A percentile compares a stretch with the other conserved stretches of the same genome.
phyloP scores from a whole-genome alignment of 1,140 invertebrate genomes.

The Anastatus disparis region DNA sequence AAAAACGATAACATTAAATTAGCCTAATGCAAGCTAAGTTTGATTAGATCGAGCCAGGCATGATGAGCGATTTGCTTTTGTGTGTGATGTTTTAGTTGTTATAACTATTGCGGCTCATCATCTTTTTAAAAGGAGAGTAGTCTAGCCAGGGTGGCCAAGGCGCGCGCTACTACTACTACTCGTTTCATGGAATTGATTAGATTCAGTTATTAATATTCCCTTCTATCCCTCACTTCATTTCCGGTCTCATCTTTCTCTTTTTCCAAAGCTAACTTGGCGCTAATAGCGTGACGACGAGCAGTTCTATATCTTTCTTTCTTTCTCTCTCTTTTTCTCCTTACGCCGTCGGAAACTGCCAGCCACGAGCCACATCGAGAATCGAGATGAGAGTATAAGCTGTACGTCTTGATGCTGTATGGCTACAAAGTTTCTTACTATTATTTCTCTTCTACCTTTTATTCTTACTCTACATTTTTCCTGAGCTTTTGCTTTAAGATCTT shows the following conservation, averaged over 20 bases:
- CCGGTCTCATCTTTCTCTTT: no score
- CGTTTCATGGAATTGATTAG: slow-evolving; percentile 65
- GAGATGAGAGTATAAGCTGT: background rate
- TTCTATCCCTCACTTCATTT: slow-evolving; percentile 66
- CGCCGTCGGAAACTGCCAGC: slow-evolving; percentile 32
- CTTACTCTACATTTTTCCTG: no score
- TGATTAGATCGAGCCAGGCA: slow-evolving; percentile 34
- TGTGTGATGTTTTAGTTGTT: background rate
- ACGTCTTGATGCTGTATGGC: no score
- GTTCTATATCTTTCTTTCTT: no score
- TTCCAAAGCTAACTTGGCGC: slow-evolving; percentile 62
- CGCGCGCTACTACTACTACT: no score
- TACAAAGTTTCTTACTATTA: slow-evolving; percentile 9
- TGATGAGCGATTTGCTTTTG: slow-evolving; percentile 35
- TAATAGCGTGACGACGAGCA: slow-evolving; percentile 65
- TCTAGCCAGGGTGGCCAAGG: slow-evolving; percentile 34
- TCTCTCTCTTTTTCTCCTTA: no score
- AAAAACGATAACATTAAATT: slow-evolving; percentile 15
- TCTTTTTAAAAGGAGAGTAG: no score
- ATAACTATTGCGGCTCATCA: no score
- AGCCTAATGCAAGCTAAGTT: slow-evolving; percentile 23
- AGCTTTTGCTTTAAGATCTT: no score
- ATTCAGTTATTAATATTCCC: slow-evolving; percentile 67
- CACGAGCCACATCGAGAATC: slow-evolving; percentile 28
- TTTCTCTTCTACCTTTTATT: no score